phyloP scores from a whole-genome alignment of 64 coral and sea anemone species.

The Stichodactyla mertensii region DNA sequence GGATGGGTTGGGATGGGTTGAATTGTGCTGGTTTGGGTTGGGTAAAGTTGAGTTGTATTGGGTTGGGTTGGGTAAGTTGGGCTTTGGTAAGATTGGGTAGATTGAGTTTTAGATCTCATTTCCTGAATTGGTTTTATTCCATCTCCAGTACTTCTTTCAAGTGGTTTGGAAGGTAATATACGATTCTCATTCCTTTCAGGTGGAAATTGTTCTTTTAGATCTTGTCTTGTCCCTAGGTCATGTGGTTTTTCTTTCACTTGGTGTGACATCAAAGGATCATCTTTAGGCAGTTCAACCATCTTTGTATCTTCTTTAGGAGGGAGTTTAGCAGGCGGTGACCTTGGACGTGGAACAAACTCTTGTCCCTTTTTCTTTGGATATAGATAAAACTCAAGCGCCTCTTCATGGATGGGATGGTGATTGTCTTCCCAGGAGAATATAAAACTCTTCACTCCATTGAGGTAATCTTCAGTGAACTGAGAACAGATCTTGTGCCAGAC shows the following conservation, averaged over 20 bases:
- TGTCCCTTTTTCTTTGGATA: conserved; percentile 10
- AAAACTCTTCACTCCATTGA: conserved; percentile 54
- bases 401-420: conserved; percentile 60
- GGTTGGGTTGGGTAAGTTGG: no score
- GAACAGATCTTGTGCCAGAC: conserved; percentile 30
- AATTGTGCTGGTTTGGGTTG: no score
- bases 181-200: background rate
- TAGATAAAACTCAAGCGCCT: conserved; percentile 43
- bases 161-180: background rate
- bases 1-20: no score
- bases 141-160: background rate
- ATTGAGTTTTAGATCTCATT: no score
- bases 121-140: no score
- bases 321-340: background rate
- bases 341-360: conserved; percentile 24
- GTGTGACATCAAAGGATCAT: background rate
- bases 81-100: no score
- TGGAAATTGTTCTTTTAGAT: background rate
- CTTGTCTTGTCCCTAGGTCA: no score
- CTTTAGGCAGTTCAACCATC: background rate
- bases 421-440: conserved; percentile 69
- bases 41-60: no score
- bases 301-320: background rate
- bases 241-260: background rate
- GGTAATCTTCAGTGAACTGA: conserved; percentile 35